Conservation (phyloP, 2,888 invertebrate species). For the Pyralis farinalis region DNA sequence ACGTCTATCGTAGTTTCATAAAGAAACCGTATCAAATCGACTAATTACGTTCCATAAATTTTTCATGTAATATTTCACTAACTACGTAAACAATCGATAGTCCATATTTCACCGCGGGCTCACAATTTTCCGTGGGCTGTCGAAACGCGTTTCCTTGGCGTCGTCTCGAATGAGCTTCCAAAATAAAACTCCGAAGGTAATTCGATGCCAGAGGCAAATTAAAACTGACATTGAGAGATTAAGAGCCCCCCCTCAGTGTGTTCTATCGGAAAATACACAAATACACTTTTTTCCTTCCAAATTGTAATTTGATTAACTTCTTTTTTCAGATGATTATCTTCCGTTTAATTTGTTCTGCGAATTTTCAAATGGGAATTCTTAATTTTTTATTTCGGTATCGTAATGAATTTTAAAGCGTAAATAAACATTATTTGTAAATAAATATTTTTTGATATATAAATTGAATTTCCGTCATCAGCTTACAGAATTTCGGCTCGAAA, state of each 20-base stretch:
- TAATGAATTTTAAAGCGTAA: not conserved
- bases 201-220: constrained; percentile 72
- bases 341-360: not conserved
- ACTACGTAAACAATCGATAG: constrained; percentile 7
- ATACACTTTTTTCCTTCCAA: constrained; percentile 33
- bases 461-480: too few relatives aligned
- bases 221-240: constrained; percentile 79
- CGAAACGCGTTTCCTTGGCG: constrained; percentile 66
- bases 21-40: too few relatives aligned
- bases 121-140: constrained; percentile 49
- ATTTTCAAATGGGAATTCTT: not conserved
- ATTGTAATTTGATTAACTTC: constrained; percentile 27
- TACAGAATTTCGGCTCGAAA: too few relatives aligned
- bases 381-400: not conserved
- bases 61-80: too few relatives aligned
- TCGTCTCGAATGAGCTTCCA: constrained; percentile 50
- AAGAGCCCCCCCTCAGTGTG: constrained; percentile 56
- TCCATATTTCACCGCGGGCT: constrained; percentile 38
- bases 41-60: too few relatives aligned
- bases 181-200: constrained; percentile 70
- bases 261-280: constrained; percentile 43
- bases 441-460: too few relatives aligned
- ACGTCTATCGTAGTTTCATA: too few relatives aligned
- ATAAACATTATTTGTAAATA: not conserved
- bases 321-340: constrained; percentile 4